phyloP scores from a whole-genome alignment of 1,140 invertebrate species.

The Drosophila bipectinata region DNA sequence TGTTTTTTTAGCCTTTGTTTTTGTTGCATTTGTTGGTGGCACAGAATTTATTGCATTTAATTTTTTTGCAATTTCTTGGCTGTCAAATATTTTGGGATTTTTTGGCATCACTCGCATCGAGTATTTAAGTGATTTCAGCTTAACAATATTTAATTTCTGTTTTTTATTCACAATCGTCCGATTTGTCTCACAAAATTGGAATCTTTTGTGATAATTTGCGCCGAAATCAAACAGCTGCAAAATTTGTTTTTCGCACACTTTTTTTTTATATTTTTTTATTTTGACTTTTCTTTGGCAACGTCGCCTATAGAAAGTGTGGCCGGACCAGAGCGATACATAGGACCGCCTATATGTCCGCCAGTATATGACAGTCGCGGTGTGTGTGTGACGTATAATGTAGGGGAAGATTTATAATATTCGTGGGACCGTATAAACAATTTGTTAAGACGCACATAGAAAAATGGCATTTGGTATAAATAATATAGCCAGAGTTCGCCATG shows the following conservation, averaged over 20 bases:
- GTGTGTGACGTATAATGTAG: conserved; percentile 48
- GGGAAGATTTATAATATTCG: conserved; percentile 67
- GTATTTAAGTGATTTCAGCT: conserved; percentile 75
- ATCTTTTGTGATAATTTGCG: conserved; percentile 77
- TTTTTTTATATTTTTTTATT: conserved; percentile 8
- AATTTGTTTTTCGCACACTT: conserved; percentile 51
- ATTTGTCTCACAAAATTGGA: conserved; percentile 9
- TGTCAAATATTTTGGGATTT: conserved; percentile 9
- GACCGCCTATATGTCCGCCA: conserved; percentile 26
- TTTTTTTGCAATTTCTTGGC: conserved; percentile 49
- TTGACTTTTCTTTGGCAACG: conserved; percentile 38
- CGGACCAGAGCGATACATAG: conserved; percentile 36
- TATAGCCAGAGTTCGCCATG: conserved; percentile 37
- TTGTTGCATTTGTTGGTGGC: conserved; percentile 41
- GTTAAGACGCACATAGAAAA: conserved; percentile 63
- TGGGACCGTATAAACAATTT: conserved; percentile 74
- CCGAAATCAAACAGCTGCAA: conserved; percentile 79
- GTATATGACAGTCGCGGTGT: conserved; percentile 24
- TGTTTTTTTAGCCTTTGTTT: conserved; percentile 1
- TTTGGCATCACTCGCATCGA: conserved; percentile 51
- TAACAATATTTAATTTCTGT: conserved; percentile 60
- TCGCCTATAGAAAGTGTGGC: conserved; percentile 75
- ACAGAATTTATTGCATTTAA: conserved; percentile 76
- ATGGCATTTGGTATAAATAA: conserved; percentile 58
- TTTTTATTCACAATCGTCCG: conserved; percentile 14